Evolutionary conservation across 2,797 vertebrate genomes (phyloP), one percentile per base, ranked within the genome.

Genomic region (Austrolebias charrua): DNA sequence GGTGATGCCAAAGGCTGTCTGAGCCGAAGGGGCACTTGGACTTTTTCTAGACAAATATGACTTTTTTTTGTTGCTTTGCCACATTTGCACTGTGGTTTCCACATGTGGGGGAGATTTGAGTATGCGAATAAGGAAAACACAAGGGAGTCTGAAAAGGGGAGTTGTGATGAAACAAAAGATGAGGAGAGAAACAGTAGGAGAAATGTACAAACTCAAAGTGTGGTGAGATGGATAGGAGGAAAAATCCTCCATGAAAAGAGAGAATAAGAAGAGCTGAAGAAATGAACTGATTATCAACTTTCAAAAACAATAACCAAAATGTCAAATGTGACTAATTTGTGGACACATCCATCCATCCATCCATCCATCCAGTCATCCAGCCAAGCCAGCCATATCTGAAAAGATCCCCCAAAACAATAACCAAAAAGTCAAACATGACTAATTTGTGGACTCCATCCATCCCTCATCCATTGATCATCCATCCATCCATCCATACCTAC

Each of bases 311-410:
- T 84, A 72, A 85, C 86, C 86, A 82, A 79, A 88, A 89, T 89
- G 79, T 88, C 86, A 84, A 83, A 75, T 82, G 74, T 86, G 81
- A 89, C 81, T 88, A 80, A 89, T 84, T 84, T 84, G 78, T 82
- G 81, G 15, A 15, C 47, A 49, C 12, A 24, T 24, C 24, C 24
- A 24, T 24, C 24, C 24, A 24, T 24, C 2, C 47, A 28, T 42
- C 14, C 19, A 55, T 20, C n/a, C 45, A 46, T 47, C 9, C n/a
- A 47, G 19, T 7, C 45, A 47, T 47, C 8, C 45, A 47, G 19
- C 43, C 66, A n/a, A n/a, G n/a, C n/a, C n/a, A n/a, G n/a, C n/a
- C n/a, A n/a, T n/a, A n/a, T n/a, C n/a, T n/a, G n/a, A n/a, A n/a
- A n/a, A n/a, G n/a, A n/a, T n/a, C n/a, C n/a, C n/a, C n/a, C n/a